These are phyloP conservation scores for Odocoileus virginianus DNA, from an alignment of 2,113 vertebrate genomes.

Conservation along the genomic window DNA sequence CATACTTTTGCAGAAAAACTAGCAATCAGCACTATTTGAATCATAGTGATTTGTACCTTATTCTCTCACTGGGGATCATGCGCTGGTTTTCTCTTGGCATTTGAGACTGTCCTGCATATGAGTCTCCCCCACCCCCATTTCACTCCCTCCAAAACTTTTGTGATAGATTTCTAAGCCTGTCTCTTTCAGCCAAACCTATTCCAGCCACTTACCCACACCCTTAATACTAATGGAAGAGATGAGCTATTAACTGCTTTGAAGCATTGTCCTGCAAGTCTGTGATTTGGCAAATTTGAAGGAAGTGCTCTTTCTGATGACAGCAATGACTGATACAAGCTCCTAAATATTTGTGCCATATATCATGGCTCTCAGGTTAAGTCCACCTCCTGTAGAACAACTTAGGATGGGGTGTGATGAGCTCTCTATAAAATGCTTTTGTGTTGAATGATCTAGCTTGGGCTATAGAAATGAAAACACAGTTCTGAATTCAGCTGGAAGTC, in stretches of 20 bases:
- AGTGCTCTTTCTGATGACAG: not conserved
- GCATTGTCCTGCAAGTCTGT: not conserved
- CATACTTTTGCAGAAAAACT: conserved; percentile 11
- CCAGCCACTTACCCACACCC: not conserved
- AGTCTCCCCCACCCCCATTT: not conserved
- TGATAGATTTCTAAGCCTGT: not conserved
- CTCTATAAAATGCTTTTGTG: not conserved
- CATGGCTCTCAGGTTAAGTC: not conserved
- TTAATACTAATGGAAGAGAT: not conserved
- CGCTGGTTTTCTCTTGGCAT: not conserved
- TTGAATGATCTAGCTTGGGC: not conserved
- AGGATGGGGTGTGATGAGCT: not conserved
- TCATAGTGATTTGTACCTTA: not conserved
- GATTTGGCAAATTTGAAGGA: conserved; percentile 22
- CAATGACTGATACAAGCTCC: not conserved
- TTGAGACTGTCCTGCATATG: not conserved
- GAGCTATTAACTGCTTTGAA: not conserved
- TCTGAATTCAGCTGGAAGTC: not conserved
- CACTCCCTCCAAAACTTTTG: not conserved
- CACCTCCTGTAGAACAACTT: not conserved
- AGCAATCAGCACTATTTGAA: not conserved
- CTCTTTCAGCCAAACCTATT: not conserved
- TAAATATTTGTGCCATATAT: not conserved
- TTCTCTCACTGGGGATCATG: not conserved
- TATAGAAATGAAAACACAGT: conserved; percentile 26